These are phyloP conservation scores for Platygyra sinensis DNA, from an alignment of 64 coral and sea anemone genomes.

Conservation along the genomic window DNA sequence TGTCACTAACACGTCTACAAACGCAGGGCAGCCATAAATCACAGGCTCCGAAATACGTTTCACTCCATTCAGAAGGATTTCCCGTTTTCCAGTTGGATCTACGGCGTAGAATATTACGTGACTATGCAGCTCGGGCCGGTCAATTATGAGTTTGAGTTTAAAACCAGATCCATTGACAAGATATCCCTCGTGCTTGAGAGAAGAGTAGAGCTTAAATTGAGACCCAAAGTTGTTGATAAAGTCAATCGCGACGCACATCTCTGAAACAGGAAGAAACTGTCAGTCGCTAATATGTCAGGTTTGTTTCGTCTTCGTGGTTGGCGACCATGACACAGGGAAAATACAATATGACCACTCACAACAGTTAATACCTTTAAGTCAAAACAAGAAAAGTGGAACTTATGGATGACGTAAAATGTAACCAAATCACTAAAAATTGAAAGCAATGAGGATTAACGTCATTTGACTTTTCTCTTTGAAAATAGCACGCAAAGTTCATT, in stretches of 20 bases:
- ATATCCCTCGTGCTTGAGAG: slow-evolving; percentile 79
- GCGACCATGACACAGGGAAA: too few species aligned
- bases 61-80: background rate
- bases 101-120: slow-evolving; percentile 5
- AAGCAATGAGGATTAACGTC: too few species aligned
- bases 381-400: too few species aligned
- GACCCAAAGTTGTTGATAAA: slow-evolving; percentile 63
- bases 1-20: background rate
- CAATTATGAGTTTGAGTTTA: slow-evolving; percentile 25
- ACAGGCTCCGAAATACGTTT: background rate
- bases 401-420: too few species aligned
- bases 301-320: too few species aligned
- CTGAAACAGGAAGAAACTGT: background rate
- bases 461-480: too few species aligned
- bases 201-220: slow-evolving; percentile 66
- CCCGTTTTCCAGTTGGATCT: background rate
- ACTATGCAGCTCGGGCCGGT: slow-evolving; percentile 18
- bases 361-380: too few species aligned
- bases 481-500: too few species aligned
- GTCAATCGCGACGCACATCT: background rate
- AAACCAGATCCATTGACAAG: slow-evolving; percentile 40
- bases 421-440: too few species aligned
- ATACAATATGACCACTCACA: too few species aligned
- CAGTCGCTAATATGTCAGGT: background rate
- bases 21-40: background rate